Conservation (phyloP, 2,888 invertebrate genomes). For the Tachina fera region DNA sequence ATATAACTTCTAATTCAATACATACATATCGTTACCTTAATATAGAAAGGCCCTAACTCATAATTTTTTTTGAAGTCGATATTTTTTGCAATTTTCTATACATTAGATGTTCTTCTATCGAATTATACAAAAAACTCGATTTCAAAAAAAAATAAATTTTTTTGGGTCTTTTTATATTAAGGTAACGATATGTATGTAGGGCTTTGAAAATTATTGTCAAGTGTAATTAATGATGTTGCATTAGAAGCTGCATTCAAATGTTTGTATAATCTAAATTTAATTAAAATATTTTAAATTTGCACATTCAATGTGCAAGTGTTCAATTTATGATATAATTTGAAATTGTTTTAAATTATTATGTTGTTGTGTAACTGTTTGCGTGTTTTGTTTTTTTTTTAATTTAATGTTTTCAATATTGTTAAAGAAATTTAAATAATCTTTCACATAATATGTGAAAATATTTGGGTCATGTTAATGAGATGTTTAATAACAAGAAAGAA, state of each 20-base stretch:
- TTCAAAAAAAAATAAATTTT: too few species aligned
- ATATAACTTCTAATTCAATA: too few species aligned
- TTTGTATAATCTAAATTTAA: background rate
- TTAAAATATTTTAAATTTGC: conserved; percentile 47
- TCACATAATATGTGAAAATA: conserved; percentile 18
- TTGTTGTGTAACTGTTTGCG: conserved; percentile 16
- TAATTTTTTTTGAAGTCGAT: too few species aligned
- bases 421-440: conserved; percentile 14
- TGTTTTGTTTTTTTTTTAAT: background rate
- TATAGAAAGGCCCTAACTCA: too few species aligned
- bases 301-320: conserved; percentile 11
- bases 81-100: too few species aligned
- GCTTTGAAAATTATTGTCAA: background rate
- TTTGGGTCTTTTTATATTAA: too few species aligned
- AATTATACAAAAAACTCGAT: too few species aligned
- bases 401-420: conserved; percentile 14
- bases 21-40: too few species aligned
- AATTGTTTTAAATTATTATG: conserved; percentile 27
- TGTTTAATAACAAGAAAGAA: conserved; percentile 18
- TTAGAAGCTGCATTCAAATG: background rate
- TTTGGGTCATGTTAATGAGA: conserved; percentile 57
- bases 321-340: conserved; percentile 24
- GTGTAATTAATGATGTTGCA: too few species aligned
- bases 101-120: too few species aligned
- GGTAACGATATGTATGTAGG: too few species aligned